Evolutionary conservation across 2,113 vertebrate species (phyloP).

Genomic region (Sturnus vulgaris): DNA sequence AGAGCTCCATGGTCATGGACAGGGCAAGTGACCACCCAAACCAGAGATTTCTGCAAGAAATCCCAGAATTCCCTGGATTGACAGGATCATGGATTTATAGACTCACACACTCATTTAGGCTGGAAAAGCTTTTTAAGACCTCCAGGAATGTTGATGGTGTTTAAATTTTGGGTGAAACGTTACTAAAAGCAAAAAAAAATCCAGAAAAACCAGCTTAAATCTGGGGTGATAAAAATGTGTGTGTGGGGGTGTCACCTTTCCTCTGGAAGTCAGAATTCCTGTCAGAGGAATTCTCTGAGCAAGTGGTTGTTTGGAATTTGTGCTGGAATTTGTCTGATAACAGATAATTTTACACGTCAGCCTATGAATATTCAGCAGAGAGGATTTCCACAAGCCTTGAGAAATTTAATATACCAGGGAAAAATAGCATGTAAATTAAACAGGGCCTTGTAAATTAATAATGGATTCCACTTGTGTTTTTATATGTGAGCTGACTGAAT

Average conservation of each 20-base stretch:
- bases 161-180: not conserved
- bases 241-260: not conserved
- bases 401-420: slow-evolving; percentile 32
- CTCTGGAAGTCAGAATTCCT: not conserved
- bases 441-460: slow-evolving; percentile 47
- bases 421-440: slow-evolving; percentile 45
- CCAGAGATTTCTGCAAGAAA: not conserved
- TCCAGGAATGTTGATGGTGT: not conserved
- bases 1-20: not conserved
- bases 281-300: not conserved
- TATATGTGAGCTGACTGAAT: slow-evolving; percentile 24
- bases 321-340: not conserved
- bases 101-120: rapidly evolving
- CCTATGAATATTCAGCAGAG: slow-evolving; percentile 39
- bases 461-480: slow-evolving; percentile 25
- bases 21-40: not conserved
- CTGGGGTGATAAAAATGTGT: rapidly evolving
- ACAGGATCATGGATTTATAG: not conserved
- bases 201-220: not conserved
- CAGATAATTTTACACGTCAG: not conserved
- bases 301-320: not conserved
- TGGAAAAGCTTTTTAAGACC: not conserved
- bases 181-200: not conserved
- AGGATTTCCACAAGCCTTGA: not conserved
- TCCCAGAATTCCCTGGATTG: not conserved